These are phyloP conservation scores for Rallus crepitans DNA, from an alignment of 2,797 vertebrate species.

Conservation along the genomic window DNA sequence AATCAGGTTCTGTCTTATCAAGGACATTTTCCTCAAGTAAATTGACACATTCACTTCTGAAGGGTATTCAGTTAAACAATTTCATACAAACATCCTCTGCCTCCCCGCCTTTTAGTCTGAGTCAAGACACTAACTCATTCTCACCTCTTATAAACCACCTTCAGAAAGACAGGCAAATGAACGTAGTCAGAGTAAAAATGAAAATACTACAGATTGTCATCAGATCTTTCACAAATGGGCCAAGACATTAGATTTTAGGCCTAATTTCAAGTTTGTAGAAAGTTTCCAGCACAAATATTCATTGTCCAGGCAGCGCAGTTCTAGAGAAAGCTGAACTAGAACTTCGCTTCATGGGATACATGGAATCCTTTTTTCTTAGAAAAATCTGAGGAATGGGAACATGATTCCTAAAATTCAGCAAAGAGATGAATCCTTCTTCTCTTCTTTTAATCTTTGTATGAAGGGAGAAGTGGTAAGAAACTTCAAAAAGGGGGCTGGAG, in stretches of 20 bases:
- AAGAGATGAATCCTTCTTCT: background rate
- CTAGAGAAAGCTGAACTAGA: background rate
- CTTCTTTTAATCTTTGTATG: background rate
- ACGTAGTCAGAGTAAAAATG: background rate
- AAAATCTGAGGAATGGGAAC: background rate
- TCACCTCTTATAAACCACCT: background rate
- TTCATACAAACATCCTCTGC: background rate
- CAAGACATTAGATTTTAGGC: background rate
- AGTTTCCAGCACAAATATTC: background rate
- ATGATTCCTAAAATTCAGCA: background rate
- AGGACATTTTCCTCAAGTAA: slow-evolving; percentile 7
- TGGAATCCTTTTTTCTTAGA: background rate
- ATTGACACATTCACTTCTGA: background rate
- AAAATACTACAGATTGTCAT: background rate
- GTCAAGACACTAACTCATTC: background rate
- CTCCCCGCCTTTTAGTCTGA: background rate
- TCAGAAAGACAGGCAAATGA: background rate
- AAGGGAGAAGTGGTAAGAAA: background rate
- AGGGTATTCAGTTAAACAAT: background rate
- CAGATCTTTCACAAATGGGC: background rate
- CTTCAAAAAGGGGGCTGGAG: background rate
- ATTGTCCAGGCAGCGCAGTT: background rate
- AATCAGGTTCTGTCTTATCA: background rate
- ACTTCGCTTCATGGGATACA: background rate
- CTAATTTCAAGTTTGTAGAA: background rate